These are phyloP conservation scores for Cranoglanis bouderius DNA, from an alignment of 2,113 vertebrate genomes.

Conservation along the genomic window DNA sequence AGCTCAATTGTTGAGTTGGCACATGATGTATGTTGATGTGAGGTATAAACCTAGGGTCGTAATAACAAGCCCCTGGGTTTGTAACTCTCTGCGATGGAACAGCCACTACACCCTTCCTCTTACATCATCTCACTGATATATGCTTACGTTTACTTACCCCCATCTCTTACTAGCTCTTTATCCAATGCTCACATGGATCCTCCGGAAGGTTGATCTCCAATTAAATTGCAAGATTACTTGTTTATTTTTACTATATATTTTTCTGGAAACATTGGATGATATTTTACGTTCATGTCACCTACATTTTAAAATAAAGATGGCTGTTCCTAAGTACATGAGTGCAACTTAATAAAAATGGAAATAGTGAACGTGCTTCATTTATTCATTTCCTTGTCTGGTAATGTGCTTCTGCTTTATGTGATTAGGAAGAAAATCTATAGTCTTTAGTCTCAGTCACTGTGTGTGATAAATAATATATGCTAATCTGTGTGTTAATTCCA, in stretches of 20 bases:
- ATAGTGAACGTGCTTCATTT: not conserved
- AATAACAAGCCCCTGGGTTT: constrained; percentile 9
- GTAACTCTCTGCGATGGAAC: constrained; percentile 24
- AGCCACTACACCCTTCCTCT: constrained; percentile 7
- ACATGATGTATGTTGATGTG: constrained; percentile 12
- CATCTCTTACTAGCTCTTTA: constrained; percentile 41
- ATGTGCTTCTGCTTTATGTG: not conserved
- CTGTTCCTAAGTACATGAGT: constrained; percentile 61
- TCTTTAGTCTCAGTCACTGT: constrained; percentile 10
- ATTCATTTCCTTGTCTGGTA: not conserved
- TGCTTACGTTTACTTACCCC: not conserved
- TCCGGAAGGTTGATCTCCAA: constrained; percentile 49
- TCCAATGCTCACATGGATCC: constrained; percentile 38
- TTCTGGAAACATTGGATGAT: constrained; percentile 66
- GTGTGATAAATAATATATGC: constrained; percentile 62
- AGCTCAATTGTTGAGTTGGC: constrained; percentile 1
- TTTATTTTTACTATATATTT: constrained; percentile 71
- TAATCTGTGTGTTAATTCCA: constrained; percentile 66
- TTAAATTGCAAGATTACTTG: constrained; percentile 56
- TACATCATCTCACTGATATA: constrained; percentile 1
- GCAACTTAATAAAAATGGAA: not conserved
- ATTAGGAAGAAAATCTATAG: constrained; percentile 1
- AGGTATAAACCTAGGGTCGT: not conserved
- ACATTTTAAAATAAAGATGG: constrained; percentile 71
- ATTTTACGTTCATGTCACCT: constrained; percentile 65